Base-by-base conservation (phyloP, 2,113 vertebrate species). In the Rhinoderma darwinii region DNA sequence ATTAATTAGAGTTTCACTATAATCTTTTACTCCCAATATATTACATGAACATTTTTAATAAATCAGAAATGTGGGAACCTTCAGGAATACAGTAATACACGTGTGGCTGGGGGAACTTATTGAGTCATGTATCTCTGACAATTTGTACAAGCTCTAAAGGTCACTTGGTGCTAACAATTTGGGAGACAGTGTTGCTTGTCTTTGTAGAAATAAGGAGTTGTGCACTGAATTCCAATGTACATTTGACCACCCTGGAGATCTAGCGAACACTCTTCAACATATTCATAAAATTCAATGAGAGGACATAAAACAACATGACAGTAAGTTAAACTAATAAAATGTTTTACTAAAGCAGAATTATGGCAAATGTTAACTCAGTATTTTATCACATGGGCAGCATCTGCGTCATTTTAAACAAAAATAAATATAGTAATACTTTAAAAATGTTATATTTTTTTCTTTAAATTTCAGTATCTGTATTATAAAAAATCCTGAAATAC, bases 81-180 rank as follows among this genome's bases (percentile, higher is more conserved):
- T 72, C 25, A 72, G 35, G 20, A 41, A 72, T 39, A 9, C 63
- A 41, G 37, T 25, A 41, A 72, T 72, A 25, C 68, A 72, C 68
- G 1, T 41, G 68, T 72, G 20, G 68, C 11, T 72, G 63, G 39
- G 12, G 35, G 68, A 25, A 41, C 35, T 41, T 72, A 72, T 72
- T 39, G 68, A 72, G 68, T 72, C 68, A 72, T 72, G 68, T 72
- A 41, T 72, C 35, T 72, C 68, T 72, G 68, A 72, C 68, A 72
- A 37, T 72, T 72, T 72, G 68, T 72, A 72, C 68, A 72, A 72
- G 20, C 68, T 39, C 35, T 22, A 72, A 72, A 72, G 68, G 68
- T 72, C 68, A 72, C 68, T 41, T 72, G 68, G 68, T 72, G 68
- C 68, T 72, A 72, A 72, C 68, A 72, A 72, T 72, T 72, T 72